These are phyloP conservation scores for Alectoris magna DNA, from an alignment of 2,797 vertebrate species.

Conservation along the genomic window DNA sequence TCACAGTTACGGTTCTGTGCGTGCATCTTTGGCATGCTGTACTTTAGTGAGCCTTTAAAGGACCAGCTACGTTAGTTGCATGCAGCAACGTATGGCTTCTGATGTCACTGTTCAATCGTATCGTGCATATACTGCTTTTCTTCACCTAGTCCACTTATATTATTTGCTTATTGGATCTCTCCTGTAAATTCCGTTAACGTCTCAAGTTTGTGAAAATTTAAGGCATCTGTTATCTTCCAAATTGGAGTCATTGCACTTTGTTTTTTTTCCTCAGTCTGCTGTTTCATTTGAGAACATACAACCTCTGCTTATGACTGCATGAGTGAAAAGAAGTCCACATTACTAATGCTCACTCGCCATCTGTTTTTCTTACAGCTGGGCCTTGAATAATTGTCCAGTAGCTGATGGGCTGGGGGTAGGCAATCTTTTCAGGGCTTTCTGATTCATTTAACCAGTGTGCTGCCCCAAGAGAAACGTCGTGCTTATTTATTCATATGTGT, in stretches of 20 bases:
- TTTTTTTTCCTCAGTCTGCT: slow-evolving; percentile 32
- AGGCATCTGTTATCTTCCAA: background rate
- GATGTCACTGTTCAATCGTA: background rate
- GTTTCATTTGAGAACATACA: slow-evolving; percentile 39
- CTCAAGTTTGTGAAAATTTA: background rate
- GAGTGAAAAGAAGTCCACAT: slow-evolving; percentile 48
- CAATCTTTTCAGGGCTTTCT: slow-evolving; percentile 77
- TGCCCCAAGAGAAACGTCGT: slow-evolving; percentile 69
- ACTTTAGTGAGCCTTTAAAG: background rate
- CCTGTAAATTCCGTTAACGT: slow-evolving; percentile 5
- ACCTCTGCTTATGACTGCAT: slow-evolving; percentile 50
- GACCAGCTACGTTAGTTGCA: background rate
- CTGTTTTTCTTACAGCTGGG: slow-evolving; percentile 81
- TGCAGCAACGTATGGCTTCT: background rate
- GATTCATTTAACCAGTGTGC: slow-evolving; percentile 77
- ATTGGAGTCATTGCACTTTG: background rate
- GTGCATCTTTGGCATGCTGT: background rate
- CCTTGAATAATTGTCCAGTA: slow-evolving; percentile 81
- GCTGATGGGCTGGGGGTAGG: slow-evolving; percentile 75
- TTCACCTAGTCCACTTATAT: background rate
- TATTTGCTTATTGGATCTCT: background rate
- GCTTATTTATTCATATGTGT: slow-evolving; percentile 69
- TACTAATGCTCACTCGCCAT: slow-evolving; percentile 72
- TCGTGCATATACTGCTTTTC: background rate
- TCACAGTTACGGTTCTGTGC: background rate